Evolutionary conservation across 2,888 invertebrate species (phyloP).

Genomic region (Tenthredo notha): DNA sequence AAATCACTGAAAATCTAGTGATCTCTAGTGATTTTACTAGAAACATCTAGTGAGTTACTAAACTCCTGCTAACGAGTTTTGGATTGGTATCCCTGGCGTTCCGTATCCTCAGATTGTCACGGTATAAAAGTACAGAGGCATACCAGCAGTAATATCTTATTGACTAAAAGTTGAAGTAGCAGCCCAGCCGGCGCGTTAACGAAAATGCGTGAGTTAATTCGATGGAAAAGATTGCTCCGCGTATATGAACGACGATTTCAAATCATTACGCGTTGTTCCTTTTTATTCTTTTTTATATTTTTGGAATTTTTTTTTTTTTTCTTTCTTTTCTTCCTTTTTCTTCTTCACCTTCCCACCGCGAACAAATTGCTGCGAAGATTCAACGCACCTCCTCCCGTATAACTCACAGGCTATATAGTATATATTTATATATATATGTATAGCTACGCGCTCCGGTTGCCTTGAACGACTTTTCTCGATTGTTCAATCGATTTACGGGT

Average conservation of each 20-base stretch:
- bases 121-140: background rate
- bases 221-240: slow-evolving; percentile 30
- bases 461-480: slow-evolving; percentile 42
- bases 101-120: no score
- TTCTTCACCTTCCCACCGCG: background rate
- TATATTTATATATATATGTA: background rate
- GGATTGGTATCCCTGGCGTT: no score
- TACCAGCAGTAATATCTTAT: slow-evolving; percentile 7
- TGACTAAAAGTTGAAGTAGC: background rate
- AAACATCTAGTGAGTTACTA: no score
- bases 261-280: slow-evolving; percentile 19
- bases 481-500: slow-evolving; percentile 49
- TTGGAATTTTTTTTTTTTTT: slow-evolving; percentile 15
- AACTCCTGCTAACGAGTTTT: no score
- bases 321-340: background rate
- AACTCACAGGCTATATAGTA: background rate
- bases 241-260: slow-evolving; percentile 6
- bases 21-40: no score
- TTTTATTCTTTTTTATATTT: background rate
- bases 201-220: slow-evolving; percentile 16
- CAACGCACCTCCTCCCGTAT: slow-evolving; percentile 25
- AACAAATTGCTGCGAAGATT: slow-evolving; percentile 44
- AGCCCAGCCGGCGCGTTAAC: background rate
- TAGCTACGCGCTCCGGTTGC: slow-evolving; percentile 29
- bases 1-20: no score